Conservation (phyloP, 2,888 invertebrate genomes). For the Frankliniella fusca region DNA sequence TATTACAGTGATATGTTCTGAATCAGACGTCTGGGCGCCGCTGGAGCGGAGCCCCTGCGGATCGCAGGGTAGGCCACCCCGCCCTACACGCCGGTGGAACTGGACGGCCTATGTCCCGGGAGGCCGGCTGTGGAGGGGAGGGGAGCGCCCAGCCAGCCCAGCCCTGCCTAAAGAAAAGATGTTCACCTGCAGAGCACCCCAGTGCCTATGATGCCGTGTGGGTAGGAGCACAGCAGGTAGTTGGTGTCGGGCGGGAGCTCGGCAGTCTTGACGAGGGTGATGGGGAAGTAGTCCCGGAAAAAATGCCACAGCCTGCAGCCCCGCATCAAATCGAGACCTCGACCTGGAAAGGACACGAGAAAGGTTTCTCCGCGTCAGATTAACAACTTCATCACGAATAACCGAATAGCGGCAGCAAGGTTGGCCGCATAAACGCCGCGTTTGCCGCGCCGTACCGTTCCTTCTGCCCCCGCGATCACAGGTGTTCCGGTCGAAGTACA, state of each 20-base stretch:
- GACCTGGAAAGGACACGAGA: neutral
- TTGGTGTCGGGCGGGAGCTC: conserved; percentile 75
- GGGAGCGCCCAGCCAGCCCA: no score
- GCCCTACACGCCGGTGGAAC: neutral
- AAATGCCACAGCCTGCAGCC: conserved; percentile 67
- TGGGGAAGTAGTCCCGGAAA: conserved; percentile 79
- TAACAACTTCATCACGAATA: neutral
- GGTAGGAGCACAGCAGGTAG: conserved; percentile 83
- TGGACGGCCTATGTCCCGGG: no score
- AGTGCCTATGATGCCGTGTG: conserved; percentile 82
- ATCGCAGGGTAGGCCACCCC: neutral
- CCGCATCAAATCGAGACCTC: conserved; percentile 49
- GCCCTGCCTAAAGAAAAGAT: neutral
- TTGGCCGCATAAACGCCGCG: neutral
- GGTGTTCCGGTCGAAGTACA: conserved; percentile 60
- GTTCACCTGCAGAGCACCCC: conserved; percentile 52
- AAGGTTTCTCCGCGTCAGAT: neutral
- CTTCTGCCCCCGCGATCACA: conserved; percentile 49
- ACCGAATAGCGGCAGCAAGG: neutral
- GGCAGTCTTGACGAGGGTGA: conserved; percentile 73
- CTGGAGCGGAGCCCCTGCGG: neutral
- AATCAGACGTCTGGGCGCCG: neutral
- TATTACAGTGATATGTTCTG: no score
- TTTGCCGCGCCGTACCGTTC: conserved; percentile 37
- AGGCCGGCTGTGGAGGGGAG: no score